Percentiles rank a stretch among this genome's conserved stretches.
Evolutionary conservation across 2,888 invertebrate species (phyloP).

Genomic region (Aphodius granarius): DNA sequence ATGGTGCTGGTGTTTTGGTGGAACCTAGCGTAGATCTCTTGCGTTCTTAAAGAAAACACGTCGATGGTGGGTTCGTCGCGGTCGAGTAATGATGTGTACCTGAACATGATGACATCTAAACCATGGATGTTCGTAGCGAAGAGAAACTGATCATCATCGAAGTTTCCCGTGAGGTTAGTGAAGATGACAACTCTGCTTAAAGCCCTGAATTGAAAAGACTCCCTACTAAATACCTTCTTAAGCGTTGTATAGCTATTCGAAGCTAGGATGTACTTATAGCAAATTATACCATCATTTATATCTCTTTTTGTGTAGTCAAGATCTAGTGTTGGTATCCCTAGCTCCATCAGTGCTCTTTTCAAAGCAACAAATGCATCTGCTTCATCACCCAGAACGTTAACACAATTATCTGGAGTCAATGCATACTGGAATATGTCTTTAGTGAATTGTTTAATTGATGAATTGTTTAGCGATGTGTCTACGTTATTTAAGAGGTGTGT

Average conservation of each 20-base stretch:
- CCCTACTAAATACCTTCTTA: constrained; percentile 1
- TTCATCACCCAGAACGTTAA: constrained; percentile 14
- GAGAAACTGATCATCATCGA: constrained; percentile 9
- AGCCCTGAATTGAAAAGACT: not conserved
- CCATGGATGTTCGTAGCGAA: constrained; percentile 13
- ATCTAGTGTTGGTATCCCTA: constrained; percentile 13
- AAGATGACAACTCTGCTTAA: constrained; percentile 15
- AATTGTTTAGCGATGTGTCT: not conserved
- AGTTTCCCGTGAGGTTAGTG: not conserved
- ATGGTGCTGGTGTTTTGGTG: not conserved
- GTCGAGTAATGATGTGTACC: not conserved
- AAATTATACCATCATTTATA: constrained; percentile 1
- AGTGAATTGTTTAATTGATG: not conserved
- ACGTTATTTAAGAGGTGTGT: not conserved
- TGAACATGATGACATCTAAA: constrained; percentile 3
- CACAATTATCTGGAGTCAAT: not conserved
- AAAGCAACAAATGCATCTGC: constrained; percentile 5
- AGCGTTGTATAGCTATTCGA: constrained; percentile 2
- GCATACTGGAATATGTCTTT: not conserved
- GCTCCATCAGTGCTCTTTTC: constrained; percentile 3
- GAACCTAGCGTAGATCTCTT: not conserved
- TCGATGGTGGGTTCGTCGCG: not conserved
- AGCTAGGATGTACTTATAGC: constrained; percentile 15
- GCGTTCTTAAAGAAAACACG: constrained; percentile 3
- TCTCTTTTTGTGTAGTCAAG: not conserved